A percentile compares a stretch with the other conserved stretches of the same genome.
phyloP scores from a whole-genome alignment of 2,888 invertebrate species.

The Choreutis nemorana region DNA sequence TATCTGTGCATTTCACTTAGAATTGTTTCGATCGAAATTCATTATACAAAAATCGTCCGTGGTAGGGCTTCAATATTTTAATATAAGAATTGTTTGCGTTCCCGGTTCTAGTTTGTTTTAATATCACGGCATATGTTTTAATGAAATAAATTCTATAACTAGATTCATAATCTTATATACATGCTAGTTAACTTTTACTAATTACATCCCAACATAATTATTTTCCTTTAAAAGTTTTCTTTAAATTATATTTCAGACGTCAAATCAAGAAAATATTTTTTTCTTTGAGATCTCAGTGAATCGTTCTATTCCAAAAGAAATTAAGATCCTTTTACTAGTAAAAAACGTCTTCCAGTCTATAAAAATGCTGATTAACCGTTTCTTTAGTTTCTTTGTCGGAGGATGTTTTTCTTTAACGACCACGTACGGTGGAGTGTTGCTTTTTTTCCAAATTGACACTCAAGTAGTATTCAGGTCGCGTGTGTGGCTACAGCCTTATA shows the following conservation, averaged over 20 bases:
- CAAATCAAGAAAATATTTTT: too few species aligned
- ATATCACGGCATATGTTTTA: constrained; percentile 11
- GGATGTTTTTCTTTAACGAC: too few species aligned
- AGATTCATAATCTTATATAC: too few species aligned
- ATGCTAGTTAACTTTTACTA: not conserved
- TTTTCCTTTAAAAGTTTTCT: not conserved
- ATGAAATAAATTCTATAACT: too few species aligned
- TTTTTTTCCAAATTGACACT: constrained; percentile 9
- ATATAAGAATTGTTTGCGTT: constrained; percentile 20
- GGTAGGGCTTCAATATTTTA: too few species aligned
- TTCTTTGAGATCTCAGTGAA: too few species aligned
- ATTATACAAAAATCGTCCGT: too few species aligned
- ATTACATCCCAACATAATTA: not conserved
- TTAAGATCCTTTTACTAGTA: too few species aligned
- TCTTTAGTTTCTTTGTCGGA: too few species aligned
- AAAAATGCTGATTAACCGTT: too few species aligned
- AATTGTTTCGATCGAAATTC: constrained; percentile 2
- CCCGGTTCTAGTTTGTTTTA: constrained; percentile 20
- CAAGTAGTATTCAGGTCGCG: constrained; percentile 31
- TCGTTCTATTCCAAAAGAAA: too few species aligned
- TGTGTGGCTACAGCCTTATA: constrained; percentile 26
- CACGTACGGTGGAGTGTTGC: constrained; percentile 1
- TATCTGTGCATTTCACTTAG: constrained; percentile 1
- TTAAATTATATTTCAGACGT: not conserved
- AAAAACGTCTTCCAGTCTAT: too few species aligned